Evolutionary conservation across 2,797 vertebrate species (phyloP), one percentile per base, ranked within the genome.

Genomic region (Allobates femoralis): DNA sequence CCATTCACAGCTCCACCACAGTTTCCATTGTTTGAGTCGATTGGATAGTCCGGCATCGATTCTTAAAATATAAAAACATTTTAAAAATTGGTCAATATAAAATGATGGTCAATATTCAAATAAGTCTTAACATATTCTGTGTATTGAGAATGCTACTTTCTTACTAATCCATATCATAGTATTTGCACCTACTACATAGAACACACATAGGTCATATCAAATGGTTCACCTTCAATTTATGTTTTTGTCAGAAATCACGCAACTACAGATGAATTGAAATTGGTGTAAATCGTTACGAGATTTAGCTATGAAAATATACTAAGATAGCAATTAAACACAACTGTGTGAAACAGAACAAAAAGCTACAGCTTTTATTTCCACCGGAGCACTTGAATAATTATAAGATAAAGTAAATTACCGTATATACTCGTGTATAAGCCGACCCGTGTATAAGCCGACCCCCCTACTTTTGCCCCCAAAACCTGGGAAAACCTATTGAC

Each of bases 11-110:
- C 74, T 53, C 95, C 96, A 94, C 96, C 94, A 91, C 97, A 99
- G 92, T 98, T 96, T 73, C 96, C 94, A 6, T 95, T 97, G 91
- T 95, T 96, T 79, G 96, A 96, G 93, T 98, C 97, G 96, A 97
- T 95, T 32, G 96, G 95, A 87, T 97, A 96, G 92, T 98, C 98
- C 93, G 96, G 92, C 92, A 95, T 89, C 71, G 95, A 92, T 92
- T 94, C 89, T 92, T 86, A 89, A 93, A 93, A 93, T 0, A 93
- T 0, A 56, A n/a, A 84, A 50, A 84, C 21, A 84, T n/a, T 88
- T 90, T 92, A 23, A 91, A 90, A 0, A 46, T 5, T 46, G 5
- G 41, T 46, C 41, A 46, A 46, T 46, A 85, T 83, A 85, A 78
- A 34, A 53, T 67, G 8, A 34, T 71, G n/a, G 23, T 14, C 14